Base-by-base conservation (phyloP, 2,888 invertebrate genomes). In the Agrotis puta region DNA sequence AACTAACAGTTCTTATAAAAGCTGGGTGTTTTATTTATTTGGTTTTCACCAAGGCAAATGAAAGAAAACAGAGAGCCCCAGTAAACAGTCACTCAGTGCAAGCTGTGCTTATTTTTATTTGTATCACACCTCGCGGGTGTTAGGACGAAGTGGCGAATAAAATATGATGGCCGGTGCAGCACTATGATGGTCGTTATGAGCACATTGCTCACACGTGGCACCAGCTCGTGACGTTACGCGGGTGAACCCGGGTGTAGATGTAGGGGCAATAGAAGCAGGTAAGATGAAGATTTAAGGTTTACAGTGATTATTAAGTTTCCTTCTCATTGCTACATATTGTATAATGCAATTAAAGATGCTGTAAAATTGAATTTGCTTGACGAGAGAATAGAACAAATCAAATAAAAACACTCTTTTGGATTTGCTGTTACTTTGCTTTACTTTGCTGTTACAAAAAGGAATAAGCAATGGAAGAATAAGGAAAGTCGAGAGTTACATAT, bases 81-180 rank as follows among this genome's bases (percentile, higher is more conserved):
- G 14, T 2, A 27, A 58, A 39, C 18, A 64, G 53, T 27, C 47
- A 53, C 27, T 77, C 22, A 13, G 39, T 20, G 11, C 9, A 47
- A 67, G 57, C 64, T 67, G 79, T 58, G 51, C 16, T 20, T 51
- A 56, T 70, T 54, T 63, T 48, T 66, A 81, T 79, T 78, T 43
- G 24, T 48, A 77, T 33, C 45, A 18, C 50, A 62, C 56, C 66
- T 66, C 53, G 43, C 47, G 45, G 24, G 3, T 64, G 22, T 74
- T 51, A 48, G 18, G 18, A 39, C 11, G 20, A 58, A 67, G 71
- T 43, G 14, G 43, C 56, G 13, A 58, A 68, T 73, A 63, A 73
- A 82, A 64, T 64, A 54, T 62, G 63, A 74, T 57, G 74, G 53
- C 43, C 56, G 64, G 47, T 80, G 48, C n/a, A 51, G 4, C 11